A percentile compares a stretch with the other conserved stretches of the same genome.
phyloP scores from a whole-genome alignment of 2,113 vertebrate species.

The Sclerurus mexicanus region DNA sequence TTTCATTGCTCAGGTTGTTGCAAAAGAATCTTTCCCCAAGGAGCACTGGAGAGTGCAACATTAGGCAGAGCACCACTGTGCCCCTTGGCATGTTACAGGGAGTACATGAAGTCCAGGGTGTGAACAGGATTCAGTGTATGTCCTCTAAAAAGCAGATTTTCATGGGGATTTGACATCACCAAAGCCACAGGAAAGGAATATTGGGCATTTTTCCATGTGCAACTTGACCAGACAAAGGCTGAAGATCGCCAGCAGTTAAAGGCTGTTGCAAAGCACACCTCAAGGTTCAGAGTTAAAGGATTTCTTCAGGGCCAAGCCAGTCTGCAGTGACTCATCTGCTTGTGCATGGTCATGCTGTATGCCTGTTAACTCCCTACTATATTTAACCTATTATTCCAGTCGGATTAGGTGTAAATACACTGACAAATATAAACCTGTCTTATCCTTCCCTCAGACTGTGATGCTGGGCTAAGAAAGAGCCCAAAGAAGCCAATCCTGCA shows the following conservation, averaged over 20 bases:
- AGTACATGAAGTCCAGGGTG: neutral
- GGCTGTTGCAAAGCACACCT: neutral
- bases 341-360: constrained; percentile 30
- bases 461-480: constrained; percentile 6
- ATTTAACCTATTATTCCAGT: constrained; percentile 51
- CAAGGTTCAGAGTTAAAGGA: neutral
- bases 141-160: neutral
- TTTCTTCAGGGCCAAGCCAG: neutral
- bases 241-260: neutral
- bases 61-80: neutral
- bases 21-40: neutral
- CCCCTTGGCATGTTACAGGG: neutral
- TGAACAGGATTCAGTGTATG: neutral
- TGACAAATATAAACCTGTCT: constrained; percentile 45
- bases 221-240: neutral
- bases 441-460: constrained; percentile 39
- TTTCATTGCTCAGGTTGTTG: neutral
- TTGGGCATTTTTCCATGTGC: neutral
- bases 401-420: constrained; percentile 55
- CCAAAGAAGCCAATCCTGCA: neutral
- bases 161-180: neutral
- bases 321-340: neutral
- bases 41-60: neutral
- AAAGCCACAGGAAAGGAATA: neutral
- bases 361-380: constrained; percentile 37